Base-by-base conservation (phyloP, 2,113 vertebrate species). In the Mesocricetus auratus region DNA sequence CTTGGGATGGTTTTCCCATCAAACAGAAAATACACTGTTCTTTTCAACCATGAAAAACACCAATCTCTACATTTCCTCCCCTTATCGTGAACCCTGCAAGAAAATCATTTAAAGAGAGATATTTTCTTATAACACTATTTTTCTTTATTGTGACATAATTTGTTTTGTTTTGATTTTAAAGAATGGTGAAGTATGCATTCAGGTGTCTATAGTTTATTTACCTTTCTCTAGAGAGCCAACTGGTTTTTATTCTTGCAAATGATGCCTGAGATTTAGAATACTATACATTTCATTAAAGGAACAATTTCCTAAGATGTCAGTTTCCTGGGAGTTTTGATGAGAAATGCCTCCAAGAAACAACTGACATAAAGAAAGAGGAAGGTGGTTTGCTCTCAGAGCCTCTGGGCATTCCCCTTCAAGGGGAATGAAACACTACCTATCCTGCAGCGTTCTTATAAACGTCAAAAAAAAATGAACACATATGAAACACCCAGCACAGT, bases 261-360 rank as follows among this genome's bases (percentile, higher is more conserved):
- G 77, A 69, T 50, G 11, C 9, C 31, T 86, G 58, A 81, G 22
- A 71, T 83, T 36, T 93, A 75, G 42, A 89, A 77, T 58, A 71
- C 24, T 82, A 89, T 86, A 66, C 21, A 86, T 86, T 89, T 81
- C 53, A 82, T 87, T 93, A 93, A 82, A 92, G 33, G n/a, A 64
- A 89, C 36, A 86, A 64, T 92, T 93, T 91, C 36, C 16, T 56
- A 58, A 78, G 16, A 74, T 6, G 26, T 91, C 56, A 6, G 29
- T 15, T 88, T 15, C 66, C 50, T 86, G 15, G 26, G 21, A 0
- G 36, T 45, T 91, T 94, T 56, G 36, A 71, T 60, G 60, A 86
- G 95, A 93, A 93, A 82, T 58, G 36, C 21, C 66, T 91, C 3
- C 12, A 82, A 56, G 31, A 71, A 78, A n/a, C n/a, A 93, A 42